A percentile compares a stretch with the other conserved stretches of the same genome.
Conservation (phyloP, 2,113 vertebrate genomes). For the Grammomys dolichurus region DNA sequence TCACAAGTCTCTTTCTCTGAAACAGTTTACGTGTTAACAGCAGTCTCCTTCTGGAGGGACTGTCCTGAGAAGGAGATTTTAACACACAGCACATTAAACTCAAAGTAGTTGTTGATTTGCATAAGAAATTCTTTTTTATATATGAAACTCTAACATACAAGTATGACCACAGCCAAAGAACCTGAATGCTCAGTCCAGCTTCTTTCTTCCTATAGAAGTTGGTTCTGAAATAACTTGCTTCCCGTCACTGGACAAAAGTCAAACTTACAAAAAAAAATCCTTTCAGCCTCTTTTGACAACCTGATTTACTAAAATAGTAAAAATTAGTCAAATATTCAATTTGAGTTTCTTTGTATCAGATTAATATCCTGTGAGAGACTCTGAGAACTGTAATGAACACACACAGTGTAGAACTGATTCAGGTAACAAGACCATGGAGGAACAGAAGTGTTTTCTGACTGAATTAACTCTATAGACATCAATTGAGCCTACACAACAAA, state of each 20-base stretch:
- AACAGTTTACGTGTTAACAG: neutral
- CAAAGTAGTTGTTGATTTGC: neutral
- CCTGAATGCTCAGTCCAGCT: neutral
- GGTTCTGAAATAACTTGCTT: rapidly evolving
- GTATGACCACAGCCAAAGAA: neutral
- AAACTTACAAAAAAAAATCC: neutral
- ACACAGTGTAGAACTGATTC: rapidly evolving
- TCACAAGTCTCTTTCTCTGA: neutral
- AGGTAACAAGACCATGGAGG: neutral
- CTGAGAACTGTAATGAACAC: neutral
- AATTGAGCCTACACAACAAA: neutral
- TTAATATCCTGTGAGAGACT: neutral
- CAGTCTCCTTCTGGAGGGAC: neutral
- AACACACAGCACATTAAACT: neutral
- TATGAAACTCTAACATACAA: rapidly evolving
- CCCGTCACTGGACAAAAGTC: neutral
- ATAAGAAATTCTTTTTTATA: neutral
- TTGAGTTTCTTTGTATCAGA: neutral
- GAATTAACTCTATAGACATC: neutral
- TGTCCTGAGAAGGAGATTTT: neutral
- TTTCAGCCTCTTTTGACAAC: neutral
- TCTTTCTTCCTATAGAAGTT: neutral
- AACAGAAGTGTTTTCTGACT: neutral
- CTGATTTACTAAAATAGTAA: conserved; percentile 35
- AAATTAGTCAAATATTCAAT: neutral